Percentiles rank a stretch among this genome's conserved stretches.
phyloP scores from a whole-genome alignment of 2,113 vertebrate species.

The Hoplias malabaricus region DNA sequence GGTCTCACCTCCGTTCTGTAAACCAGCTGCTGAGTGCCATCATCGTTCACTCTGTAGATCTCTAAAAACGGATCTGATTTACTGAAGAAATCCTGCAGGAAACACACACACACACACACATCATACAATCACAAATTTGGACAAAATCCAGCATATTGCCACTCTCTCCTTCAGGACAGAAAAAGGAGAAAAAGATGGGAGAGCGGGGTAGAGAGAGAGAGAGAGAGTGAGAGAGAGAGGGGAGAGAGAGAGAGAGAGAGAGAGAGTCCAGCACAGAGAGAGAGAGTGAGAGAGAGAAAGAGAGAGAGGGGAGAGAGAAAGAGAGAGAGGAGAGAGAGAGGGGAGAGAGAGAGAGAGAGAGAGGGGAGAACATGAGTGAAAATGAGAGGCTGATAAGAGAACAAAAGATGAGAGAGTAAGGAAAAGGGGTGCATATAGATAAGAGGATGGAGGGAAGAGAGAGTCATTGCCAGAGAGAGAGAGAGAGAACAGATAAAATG shows the following conservation, averaged over 20 bases:
- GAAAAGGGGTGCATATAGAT: no score
- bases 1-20: conserved; percentile 96
- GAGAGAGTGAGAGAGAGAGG: not conserved
- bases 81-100: conserved; percentile 94
- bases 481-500: no score
- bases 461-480: no score
- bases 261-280: not conserved
- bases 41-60: conserved; percentile 94
- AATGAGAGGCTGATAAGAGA: no score
- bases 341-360: not conserved
- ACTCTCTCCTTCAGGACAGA: no score
- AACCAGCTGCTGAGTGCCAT: conserved; percentile 92
- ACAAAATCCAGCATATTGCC: not conserved
- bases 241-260: not conserved
- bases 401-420: no score
- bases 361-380: not conserved
- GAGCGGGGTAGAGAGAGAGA: not conserved
- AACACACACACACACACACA: conserved; percentile 23
- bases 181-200: not conserved
- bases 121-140: not conserved
- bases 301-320: conserved; percentile 1
- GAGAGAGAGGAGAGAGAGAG: not conserved
- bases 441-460: no score
- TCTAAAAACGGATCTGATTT: conserved; percentile 98
- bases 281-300: not conserved